Conservation (phyloP, 2,113 vertebrate species). For the Vulpes vulpes region DNA sequence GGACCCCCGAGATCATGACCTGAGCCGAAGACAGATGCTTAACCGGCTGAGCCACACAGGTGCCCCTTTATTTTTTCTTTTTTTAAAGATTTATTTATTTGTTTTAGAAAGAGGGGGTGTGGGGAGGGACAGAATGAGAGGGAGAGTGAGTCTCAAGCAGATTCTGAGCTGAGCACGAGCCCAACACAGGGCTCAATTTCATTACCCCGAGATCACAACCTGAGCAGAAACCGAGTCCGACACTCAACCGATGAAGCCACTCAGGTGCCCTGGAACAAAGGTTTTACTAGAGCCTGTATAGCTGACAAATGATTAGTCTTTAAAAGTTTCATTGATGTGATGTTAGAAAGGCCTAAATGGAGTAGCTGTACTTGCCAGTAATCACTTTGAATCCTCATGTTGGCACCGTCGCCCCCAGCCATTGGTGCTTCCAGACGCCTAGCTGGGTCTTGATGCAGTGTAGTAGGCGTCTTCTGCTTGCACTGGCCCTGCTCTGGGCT, state of each 20-base stretch:
- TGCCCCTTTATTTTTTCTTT: too few relatives aligned
- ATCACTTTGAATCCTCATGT: neutral
- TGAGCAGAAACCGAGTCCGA: neutral
- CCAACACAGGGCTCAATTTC: neutral
- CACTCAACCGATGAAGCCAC: neutral
- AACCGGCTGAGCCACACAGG: too few relatives aligned
- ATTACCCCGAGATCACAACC: neutral
- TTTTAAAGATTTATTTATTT: neutral
- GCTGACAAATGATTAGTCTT: neutral
- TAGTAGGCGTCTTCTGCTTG: neutral
- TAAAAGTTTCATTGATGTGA: neutral
- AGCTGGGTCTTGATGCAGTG: neutral
- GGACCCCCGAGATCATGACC: too few relatives aligned
- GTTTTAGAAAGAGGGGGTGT: neutral
- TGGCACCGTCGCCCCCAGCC: neutral
- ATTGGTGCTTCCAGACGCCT: neutral
- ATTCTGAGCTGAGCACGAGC: neutral
- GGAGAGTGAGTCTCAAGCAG: neutral
- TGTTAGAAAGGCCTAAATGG: constrained; percentile 9
- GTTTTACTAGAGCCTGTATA: neutral
- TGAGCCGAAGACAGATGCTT: too few relatives aligned
- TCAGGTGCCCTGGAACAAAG: neutral
- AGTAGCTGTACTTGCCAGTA: neutral
- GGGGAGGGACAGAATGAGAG: neutral
- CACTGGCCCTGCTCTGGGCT: neutral